Conservation (phyloP, 2,797 vertebrate genomes). For the Cossypha polioptera region DNA sequence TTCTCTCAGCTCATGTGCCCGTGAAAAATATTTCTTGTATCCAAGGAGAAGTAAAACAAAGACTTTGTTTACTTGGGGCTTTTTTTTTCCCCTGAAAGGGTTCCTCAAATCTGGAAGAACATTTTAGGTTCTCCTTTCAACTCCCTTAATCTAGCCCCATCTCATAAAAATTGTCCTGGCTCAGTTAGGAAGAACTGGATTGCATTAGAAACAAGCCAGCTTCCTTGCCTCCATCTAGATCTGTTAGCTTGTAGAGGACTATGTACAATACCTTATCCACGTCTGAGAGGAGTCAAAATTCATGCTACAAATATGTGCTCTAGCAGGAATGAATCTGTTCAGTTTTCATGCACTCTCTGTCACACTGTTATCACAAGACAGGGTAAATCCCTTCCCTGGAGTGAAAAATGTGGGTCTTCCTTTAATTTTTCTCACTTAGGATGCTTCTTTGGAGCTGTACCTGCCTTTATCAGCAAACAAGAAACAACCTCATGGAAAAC, state of each 20-base stretch:
- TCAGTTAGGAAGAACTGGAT: background rate
- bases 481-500: background rate
- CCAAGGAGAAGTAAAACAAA: slow-evolving; percentile 5
- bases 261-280: background rate
- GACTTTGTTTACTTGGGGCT: background rate
- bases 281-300: background rate
- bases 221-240: background rate
- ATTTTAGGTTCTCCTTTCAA: background rate
- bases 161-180: background rate
- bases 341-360: background rate
- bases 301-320: background rate
- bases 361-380: background rate
- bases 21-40: background rate
- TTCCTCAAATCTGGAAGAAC: background rate
- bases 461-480: background rate
- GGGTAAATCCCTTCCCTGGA: background rate
- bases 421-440: background rate
- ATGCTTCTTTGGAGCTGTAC: background rate
- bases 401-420: background rate
- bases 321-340: background rate
- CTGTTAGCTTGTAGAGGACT: background rate
- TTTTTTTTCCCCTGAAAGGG: background rate
- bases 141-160: background rate
- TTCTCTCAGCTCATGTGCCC: background rate
- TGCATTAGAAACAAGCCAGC: background rate